Percentiles rank a stretch among this genome's conserved stretches.
These are phyloP conservation scores for Armadillidium nasatum DNA, from an alignment of 1,140 invertebrate genomes.

Conservation along the genomic window DNA sequence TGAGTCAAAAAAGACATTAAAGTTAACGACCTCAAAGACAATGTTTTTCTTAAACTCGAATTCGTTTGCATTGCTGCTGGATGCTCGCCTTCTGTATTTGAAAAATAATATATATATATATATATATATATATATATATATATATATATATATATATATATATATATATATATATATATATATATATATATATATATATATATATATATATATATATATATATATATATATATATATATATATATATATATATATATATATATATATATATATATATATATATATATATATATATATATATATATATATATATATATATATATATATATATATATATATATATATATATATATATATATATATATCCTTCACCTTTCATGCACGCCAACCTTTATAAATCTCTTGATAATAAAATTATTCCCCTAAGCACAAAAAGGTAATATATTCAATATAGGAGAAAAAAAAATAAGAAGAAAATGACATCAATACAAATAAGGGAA, in stretches of 20 bases:
- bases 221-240: not conserved
- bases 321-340: conserved; percentile 6
- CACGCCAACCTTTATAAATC: too few relatives aligned
- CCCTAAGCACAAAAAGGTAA: too few relatives aligned
- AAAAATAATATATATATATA: not conserved
- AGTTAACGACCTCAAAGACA: too few relatives aligned
- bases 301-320: conserved; percentile 6
- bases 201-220: not conserved
- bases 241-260: not conserved
- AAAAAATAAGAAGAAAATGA: not conserved
- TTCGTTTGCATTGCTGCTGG: not conserved
- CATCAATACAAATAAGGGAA: not conserved
- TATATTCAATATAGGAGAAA: too few relatives aligned
- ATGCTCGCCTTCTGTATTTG: not conserved
- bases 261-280: too few relatives aligned
- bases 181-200: not conserved
- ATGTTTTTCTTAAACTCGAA: too few relatives aligned
- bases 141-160: not conserved
- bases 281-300: conserved; percentile 6
- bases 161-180: not conserved
- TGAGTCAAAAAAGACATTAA: too few relatives aligned
- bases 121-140: not conserved
- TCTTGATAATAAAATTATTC: too few relatives aligned
- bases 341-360: conserved; percentile 6
- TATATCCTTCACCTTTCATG: too few relatives aligned